A percentile compares a stretch with the other conserved stretches of the same genome.
Evolutionary conservation across 1,140 invertebrate species (phyloP).

Genomic region (Polypedilum pembai): DNA sequence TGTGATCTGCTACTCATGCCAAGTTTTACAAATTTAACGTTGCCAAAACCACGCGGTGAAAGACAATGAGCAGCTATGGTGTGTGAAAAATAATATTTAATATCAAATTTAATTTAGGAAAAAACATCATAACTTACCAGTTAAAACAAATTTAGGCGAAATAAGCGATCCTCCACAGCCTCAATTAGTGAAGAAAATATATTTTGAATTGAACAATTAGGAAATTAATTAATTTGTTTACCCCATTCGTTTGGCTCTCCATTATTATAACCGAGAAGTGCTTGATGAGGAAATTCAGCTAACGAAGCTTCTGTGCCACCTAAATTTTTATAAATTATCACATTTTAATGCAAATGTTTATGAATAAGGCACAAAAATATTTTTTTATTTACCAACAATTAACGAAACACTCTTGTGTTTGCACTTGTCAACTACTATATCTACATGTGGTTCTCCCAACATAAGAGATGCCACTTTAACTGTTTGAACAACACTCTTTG

Average conservation of each 20-base stretch:
- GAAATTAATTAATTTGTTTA: background rate
- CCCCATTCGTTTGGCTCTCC: background rate
- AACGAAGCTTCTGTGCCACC: background rate
- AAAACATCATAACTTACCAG: background rate
- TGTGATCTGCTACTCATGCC: background rate
- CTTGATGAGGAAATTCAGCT: conserved; percentile 20
- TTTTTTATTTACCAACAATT: conserved; percentile 1
- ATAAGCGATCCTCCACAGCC: background rate
- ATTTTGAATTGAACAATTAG: background rate
- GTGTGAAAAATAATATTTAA: background rate
- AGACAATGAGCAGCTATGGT: background rate
- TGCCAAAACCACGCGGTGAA: background rate
- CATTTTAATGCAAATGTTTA: background rate
- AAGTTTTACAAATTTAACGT: background rate
- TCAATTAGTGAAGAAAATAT: background rate
- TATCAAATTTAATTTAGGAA: background rate
- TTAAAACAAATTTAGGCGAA: background rate
- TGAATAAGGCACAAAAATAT: conserved; percentile 10
- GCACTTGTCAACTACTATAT: conserved; percentile 10
- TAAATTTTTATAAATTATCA: background rate
- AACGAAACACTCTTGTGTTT: background rate
- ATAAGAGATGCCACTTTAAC: background rate
- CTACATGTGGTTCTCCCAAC: background rate
- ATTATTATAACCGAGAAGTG: background rate
- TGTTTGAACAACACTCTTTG: background rate